Conservation (phyloP, 2,888 invertebrate genomes). For the Cheilosia soror region DNA sequence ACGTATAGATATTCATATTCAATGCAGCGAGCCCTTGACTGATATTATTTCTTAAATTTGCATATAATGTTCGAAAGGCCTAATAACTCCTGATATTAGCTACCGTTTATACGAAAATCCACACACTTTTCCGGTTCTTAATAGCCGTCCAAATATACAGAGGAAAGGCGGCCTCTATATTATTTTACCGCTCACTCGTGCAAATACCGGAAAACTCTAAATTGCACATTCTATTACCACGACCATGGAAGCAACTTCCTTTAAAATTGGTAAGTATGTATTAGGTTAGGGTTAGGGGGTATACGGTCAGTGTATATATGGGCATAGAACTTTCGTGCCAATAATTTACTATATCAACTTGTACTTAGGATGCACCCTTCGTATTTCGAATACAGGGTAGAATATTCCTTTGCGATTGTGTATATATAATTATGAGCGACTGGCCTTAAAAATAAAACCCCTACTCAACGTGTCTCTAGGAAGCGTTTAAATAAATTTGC, state of each 20-base stretch:
- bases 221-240: constrained; percentile 65
- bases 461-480: background rate
- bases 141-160: constrained; percentile 41
- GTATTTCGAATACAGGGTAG: constrained; percentile 25
- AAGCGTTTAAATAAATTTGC: background rate
- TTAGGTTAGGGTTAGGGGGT: constrained; percentile 7
- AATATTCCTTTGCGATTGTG: constrained; percentile 24
- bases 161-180: constrained; percentile 11
- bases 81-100: constrained; percentile 60
- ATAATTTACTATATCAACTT: constrained; percentile 51
- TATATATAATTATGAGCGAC: constrained; percentile 26
- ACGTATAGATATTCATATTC: background rate
- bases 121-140: constrained; percentile 65
- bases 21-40: constrained; percentile 17
- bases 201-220: constrained; percentile 66
- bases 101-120: constrained; percentile 72
- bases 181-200: constrained; percentile 17
- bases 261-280: constrained; percentile 14
- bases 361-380: constrained; percentile 67
- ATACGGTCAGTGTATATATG: background rate
- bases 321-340: constrained; percentile 40
- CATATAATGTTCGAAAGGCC: constrained; percentile 39
- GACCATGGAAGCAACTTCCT: constrained; percentile 7
- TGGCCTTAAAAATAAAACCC: constrained; percentile 5
- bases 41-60: constrained; percentile 55